Evolutionary conservation across 2,797 vertebrate species (phyloP), one percentile per base, ranked within the genome.

Genomic region (Phoxinus dragarum): DNA sequence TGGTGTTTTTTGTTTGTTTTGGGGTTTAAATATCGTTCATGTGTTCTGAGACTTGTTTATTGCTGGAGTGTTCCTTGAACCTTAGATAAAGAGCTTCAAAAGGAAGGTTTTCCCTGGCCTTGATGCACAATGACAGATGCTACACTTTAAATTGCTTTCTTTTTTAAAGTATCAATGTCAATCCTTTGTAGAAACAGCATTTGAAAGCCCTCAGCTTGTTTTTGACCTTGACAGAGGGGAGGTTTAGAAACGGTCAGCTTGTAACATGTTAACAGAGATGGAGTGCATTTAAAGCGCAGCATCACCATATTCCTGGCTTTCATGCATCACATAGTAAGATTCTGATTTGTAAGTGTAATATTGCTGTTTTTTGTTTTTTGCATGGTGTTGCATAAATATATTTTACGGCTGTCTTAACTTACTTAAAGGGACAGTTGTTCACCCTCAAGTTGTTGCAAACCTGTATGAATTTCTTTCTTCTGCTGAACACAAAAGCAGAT

Each of bases 151-250:
- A 66, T 23, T 0, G 6, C 14, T 54, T 80, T 69, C 0, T 47
- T 49, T 36, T 47, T 11, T 0, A 40, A 34, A 44, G 6, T n/a
- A 17, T 80, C 3, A 42, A 44, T 61, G n/a, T 2, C n/a, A 40
- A 5, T 11, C 7, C 19, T 40, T 54, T 23, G 36, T 47, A 36
- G 73, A 68, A 77, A 54, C 17, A 49, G 0, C 82, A 44, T 31
- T 31, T 68, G 14, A 21, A 76, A 67, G 31, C 4, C 47, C 16
- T 21, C 19, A 44, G 36, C 19, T n/a, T 78, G 74, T 47, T 77
- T 84, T 69, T 84, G 84, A 73, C 77, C 77, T 85, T 85, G 68
- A 23, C 14, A 17, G 3, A 80, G 40, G 27, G 84, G 68, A 64
- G 76, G 67, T 84, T 67, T 84, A 42, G 64, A 77, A 27, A 16